Evolutionary conservation across 1,140 invertebrate genomes (phyloP).

Genomic region (Monochamus saltuarius): DNA sequence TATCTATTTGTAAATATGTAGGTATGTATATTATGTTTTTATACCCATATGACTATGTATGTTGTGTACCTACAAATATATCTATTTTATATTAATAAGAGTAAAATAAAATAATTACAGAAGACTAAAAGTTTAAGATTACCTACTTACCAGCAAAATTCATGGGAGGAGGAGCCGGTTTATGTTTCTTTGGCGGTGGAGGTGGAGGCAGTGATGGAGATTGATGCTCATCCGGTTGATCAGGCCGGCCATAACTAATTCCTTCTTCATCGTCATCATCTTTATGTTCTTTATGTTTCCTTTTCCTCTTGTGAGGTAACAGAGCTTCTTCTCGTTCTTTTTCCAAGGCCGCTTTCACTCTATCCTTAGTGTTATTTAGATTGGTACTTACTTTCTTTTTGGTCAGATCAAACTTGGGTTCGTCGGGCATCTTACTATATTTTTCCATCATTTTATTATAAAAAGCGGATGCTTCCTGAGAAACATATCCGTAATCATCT

Average conservation of each 20-base stretch:
- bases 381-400: slow-evolving; percentile 53
- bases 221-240: slow-evolving; percentile 2
- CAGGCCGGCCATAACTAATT: slow-evolving; percentile 33
- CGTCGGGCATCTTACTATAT: slow-evolving; percentile 69
- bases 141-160: slow-evolving; percentile 58
- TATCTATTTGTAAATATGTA: too few relatives aligned
- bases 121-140: neutral
- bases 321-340: slow-evolving; percentile 72
- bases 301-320: slow-evolving; percentile 66
- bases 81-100: too few relatives aligned
- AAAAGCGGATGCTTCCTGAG: slow-evolving; percentile 74
- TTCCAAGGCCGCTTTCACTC: slow-evolving; percentile 73
- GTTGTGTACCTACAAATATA: too few relatives aligned
- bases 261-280: slow-evolving; percentile 41
- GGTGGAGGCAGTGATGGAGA: slow-evolving; percentile 42
- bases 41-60: too few relatives aligned
- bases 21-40: too few relatives aligned
- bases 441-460: slow-evolving; percentile 84
- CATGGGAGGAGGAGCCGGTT: slow-evolving; percentile 67
- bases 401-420: slow-evolving; percentile 59
- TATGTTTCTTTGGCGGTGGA: slow-evolving; percentile 53
- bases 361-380: slow-evolving; percentile 65
- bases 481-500: slow-evolving; percentile 88
- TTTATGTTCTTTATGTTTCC: slow-evolving; percentile 53
- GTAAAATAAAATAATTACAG: too few relatives aligned